phyloP scores from a whole-genome alignment of 2,113 vertebrate species.

The Chionis minor region DNA sequence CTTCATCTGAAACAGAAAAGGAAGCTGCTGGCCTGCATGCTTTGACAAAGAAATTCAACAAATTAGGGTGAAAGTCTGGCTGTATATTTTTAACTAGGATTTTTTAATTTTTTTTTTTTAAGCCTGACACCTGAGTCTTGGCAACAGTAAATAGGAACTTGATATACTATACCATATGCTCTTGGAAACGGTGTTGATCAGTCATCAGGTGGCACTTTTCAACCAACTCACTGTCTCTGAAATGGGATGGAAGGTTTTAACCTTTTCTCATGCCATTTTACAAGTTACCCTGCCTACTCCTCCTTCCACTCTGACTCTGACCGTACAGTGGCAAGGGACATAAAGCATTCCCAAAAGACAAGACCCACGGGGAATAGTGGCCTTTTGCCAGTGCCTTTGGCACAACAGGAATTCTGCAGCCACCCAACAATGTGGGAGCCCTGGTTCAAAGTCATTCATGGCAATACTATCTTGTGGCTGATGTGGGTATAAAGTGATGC shows the following conservation, averaged over 20 bases:
- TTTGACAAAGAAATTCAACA: background rate
- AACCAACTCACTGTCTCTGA: background rate
- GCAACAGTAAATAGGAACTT: background rate
- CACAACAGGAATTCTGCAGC: background rate
- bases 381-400: background rate
- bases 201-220: background rate
- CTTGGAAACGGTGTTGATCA: background rate
- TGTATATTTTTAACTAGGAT: background rate
- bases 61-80: background rate
- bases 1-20: background rate
- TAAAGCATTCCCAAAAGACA: background rate
- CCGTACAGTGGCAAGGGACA: background rate
- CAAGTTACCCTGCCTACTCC: background rate
- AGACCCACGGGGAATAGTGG: background rate
- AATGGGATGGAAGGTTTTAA: background rate
- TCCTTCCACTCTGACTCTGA: background rate
- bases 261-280: background rate
- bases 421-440: background rate
- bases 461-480: background rate
- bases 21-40: background rate
- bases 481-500: background rate
- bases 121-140: background rate
- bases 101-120: background rate
- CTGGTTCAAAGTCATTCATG: background rate
- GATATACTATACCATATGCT: background rate